Conservation (phyloP, 2,888 invertebrate species). For the Nymphalis c-album region DNA sequence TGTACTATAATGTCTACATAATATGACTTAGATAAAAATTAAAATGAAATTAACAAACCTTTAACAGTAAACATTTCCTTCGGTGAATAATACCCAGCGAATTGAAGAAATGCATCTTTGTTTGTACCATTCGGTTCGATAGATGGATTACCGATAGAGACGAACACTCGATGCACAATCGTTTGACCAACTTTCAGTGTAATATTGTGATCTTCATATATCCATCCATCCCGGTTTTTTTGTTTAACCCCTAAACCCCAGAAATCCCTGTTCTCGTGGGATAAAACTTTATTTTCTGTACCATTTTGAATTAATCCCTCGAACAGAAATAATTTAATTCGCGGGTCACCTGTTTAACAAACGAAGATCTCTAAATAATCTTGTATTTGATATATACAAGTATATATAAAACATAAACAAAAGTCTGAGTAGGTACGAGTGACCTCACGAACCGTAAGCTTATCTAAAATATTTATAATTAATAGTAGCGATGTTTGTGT, state of each 20-base stretch:
- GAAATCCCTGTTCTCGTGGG: not conserved
- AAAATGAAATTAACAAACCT: not conserved
- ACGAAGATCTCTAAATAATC: too few species aligned
- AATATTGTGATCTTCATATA: conserved; percentile 27
- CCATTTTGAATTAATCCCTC: conserved; percentile 21
- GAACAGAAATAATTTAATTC: conserved; percentile 29
- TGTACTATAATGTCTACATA: too few species aligned
- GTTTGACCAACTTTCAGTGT: conserved; percentile 21
- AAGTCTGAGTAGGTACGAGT: too few species aligned
- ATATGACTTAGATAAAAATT: too few species aligned
- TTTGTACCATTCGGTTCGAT: not conserved
- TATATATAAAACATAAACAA: not conserved
- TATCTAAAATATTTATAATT: too few species aligned
- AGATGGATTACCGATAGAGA: conserved; percentile 18
- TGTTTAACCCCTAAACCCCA: conserved; percentile 32
- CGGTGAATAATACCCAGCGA: not conserved
- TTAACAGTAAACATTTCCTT: conserved; percentile 4
- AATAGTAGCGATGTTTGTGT: too few species aligned
- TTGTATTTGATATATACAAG: not conserved
- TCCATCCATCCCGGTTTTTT: conserved; percentile 13
- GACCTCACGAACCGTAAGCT: too few species aligned
- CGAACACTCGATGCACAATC: conserved; percentile 24
- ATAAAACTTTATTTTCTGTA: not conserved
- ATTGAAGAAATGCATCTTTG: not conserved
- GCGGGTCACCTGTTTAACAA: conserved; percentile 6